Conservation (phyloP, 1,140 invertebrate species). For the Pteromalus puparum region DNA sequence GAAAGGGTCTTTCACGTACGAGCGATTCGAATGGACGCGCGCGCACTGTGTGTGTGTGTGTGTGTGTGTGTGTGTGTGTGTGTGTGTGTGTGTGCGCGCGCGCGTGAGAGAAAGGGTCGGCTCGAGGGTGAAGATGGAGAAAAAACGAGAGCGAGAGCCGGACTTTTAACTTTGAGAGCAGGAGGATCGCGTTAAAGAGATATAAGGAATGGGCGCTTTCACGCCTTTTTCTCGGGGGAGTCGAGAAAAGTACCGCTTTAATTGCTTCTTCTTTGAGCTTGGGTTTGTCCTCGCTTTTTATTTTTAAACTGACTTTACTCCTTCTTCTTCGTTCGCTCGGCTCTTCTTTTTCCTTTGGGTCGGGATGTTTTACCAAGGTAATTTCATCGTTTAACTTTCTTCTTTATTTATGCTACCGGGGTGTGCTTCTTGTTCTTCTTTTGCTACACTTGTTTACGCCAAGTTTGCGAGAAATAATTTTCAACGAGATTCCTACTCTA, state of each 20-base stretch:
- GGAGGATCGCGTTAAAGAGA: not conserved
- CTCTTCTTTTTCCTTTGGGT: not conserved
- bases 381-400: conserved; percentile 10
- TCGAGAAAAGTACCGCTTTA: conserved; percentile 10
- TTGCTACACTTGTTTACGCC: not conserved
- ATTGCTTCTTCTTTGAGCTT: not conserved
- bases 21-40: conserved; percentile 28
- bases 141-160: not conserved
- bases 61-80: conserved; percentile 16
- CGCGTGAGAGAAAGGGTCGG: not conserved
- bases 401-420: not conserved
- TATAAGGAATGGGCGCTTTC: conserved; percentile 38
- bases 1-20: conserved; percentile 63
- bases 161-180: conserved; percentile 29
- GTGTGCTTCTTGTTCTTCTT: not conserved
- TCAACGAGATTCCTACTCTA: too few species aligned
- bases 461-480: not conserved
- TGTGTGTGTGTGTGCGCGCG: too few species aligned
- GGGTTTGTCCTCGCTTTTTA: not conserved
- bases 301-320: not conserved
- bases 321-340: not conserved
- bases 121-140: not conserved
- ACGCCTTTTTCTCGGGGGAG: conserved; percentile 18
- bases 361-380: not conserved
- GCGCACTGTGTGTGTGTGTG: conserved; percentile 24